phyloP scores from a whole-genome alignment of 2,888 invertebrate genomes.

The Branchipolynoe longqiensis region DNA sequence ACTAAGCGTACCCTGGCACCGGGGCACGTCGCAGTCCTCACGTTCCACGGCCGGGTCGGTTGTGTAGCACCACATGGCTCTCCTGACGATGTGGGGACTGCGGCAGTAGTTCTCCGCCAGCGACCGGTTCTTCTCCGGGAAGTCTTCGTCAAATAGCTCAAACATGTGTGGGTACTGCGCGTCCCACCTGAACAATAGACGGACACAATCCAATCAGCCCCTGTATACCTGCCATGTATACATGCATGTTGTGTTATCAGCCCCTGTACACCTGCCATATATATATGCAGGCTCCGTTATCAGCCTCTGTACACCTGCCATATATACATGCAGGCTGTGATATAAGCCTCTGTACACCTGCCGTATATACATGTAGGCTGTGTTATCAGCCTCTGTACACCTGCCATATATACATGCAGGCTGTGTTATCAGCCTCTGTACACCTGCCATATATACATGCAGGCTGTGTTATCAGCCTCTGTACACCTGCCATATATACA shows the following conservation, averaged over 20 bases:
- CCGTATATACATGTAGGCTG: too few species aligned
- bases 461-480: too few species aligned
- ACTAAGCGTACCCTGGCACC: not conserved
- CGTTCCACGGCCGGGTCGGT: not conserved
- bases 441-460: too few species aligned
- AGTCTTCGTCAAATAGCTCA: not conserved
- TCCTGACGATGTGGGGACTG: not conserved
- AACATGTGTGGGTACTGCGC: constrained; percentile 34
- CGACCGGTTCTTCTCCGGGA: not conserved
- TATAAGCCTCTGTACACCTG: too few species aligned
- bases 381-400: too few species aligned
- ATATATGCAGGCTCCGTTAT: too few species aligned
- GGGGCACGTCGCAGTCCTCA: constrained; percentile 7
- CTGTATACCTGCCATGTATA: not conserved
- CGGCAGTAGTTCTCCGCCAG: constrained; percentile 33
- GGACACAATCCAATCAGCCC: not conserved
- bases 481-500: too few species aligned
- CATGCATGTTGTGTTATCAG: not conserved
- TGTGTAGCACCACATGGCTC: constrained; percentile 24
- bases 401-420: too few species aligned
- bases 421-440: too few species aligned
- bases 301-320: too few species aligned
- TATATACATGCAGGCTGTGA: too few species aligned
- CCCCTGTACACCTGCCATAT: too few species aligned
- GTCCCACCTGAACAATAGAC: constrained; percentile 35